These are phyloP conservation scores for Phengaris arion DNA, from an alignment of 2,888 invertebrate species.

Conservation along the genomic window DNA sequence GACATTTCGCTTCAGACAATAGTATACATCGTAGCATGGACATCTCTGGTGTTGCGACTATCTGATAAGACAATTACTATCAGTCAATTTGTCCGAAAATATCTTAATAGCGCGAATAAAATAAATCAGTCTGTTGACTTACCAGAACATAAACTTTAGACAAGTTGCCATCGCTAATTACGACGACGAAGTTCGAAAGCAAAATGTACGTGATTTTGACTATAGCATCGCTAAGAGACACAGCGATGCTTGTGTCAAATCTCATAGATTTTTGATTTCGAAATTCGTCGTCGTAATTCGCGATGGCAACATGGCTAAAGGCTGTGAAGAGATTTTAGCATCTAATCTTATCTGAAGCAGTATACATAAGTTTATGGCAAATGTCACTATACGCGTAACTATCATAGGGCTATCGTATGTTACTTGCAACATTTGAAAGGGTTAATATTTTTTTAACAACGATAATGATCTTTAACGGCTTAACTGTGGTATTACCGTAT, in stretches of 20 bases:
- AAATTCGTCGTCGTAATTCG: no score
- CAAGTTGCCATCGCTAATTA: no score
- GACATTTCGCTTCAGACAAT: no score
- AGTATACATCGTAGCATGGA: no score
- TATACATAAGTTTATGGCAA: background rate
- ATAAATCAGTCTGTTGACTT: background rate
- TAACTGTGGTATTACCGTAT: conserved; percentile 6
- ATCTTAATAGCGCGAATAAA: background rate
- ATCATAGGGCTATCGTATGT: background rate
- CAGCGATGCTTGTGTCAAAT: no score
- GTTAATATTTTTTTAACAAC: conserved; percentile 10
- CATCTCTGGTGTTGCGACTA: no score
- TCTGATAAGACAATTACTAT: background rate
- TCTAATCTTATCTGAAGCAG: background rate
- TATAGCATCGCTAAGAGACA: no score
- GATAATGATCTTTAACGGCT: conserved; percentile 11
- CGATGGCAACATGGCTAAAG: no score
- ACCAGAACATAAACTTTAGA: no score
- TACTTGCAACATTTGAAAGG: conserved; percentile 14
- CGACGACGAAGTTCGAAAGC: no score
- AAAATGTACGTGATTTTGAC: no score
- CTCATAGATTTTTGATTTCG: no score
- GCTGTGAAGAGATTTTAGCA: background rate
- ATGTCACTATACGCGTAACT: background rate
- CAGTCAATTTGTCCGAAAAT: background rate